Percentiles rank a stretch among this genome's conserved stretches.
Conservation (phyloP, 2,888 invertebrate genomes). For the Perdita meconis region DNA sequence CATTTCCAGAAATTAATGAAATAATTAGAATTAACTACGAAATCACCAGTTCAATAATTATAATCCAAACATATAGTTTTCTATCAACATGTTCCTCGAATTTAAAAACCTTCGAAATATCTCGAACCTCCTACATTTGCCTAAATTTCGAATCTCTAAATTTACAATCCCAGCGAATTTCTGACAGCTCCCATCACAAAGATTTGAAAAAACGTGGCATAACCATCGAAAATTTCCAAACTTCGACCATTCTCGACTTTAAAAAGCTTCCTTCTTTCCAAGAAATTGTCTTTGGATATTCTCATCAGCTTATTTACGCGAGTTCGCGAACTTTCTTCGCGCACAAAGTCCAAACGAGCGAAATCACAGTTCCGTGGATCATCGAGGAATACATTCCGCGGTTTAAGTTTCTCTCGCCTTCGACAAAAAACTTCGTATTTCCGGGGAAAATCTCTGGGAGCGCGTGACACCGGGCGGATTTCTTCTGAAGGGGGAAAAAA, state of each 20-base stretch:
- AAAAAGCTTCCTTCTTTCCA: background rate
- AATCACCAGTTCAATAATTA: too few relatives aligned
- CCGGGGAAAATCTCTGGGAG: background rate
- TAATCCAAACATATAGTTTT: too few relatives aligned
- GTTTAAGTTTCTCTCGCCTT: background rate
- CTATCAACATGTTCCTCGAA: too few relatives aligned
- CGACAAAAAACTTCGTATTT: background rate
- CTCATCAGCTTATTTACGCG: constrained; percentile 3
- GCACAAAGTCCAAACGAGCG: background rate
- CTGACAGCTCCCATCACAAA: too few relatives aligned
- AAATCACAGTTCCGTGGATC: background rate
- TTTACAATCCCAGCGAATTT: too few relatives aligned
- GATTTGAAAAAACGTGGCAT: too few relatives aligned
- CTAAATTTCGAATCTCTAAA: too few relatives aligned
- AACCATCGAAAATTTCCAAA: too few relatives aligned
- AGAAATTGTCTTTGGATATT: background rate
- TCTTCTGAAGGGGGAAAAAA: background rate
- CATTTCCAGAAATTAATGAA: too few relatives aligned
- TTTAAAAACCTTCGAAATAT: too few relatives aligned
- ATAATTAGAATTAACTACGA: too few relatives aligned
- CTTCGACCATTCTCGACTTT: background rate
- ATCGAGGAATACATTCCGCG: constrained; percentile 5
- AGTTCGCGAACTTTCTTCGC: background rate
- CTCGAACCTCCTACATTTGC: too few relatives aligned
- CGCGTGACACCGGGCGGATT: background rate